A percentile compares a stretch with the other conserved stretches of the same genome.
phyloP scores from a whole-genome alignment of 2,888 invertebrate genomes.

The Steinernema scapterisci region DNA sequence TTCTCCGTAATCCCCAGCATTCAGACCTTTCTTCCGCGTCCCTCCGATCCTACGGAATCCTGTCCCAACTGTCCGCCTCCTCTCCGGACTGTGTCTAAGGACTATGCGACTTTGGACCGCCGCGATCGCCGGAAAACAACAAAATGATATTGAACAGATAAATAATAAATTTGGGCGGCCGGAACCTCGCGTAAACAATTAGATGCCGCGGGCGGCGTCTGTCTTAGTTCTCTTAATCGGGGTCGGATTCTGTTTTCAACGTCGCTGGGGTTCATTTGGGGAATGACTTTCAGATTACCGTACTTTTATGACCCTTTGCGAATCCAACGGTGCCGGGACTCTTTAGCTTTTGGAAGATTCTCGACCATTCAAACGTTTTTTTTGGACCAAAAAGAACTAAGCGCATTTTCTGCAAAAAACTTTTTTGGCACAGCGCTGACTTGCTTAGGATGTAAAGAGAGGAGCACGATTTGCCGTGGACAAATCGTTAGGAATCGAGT shows the following conservation, averaged over 20 bases:
- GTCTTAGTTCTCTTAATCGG: neutral
- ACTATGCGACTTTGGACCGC: neutral
- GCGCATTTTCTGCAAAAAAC: too few species aligned
- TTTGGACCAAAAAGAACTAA: too few species aligned
- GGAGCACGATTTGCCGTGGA: too few species aligned
- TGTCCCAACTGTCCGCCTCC: too few species aligned
- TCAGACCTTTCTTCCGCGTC: too few species aligned
- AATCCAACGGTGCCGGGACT: neutral
- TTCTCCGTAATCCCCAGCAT: too few species aligned
- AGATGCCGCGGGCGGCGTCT: neutral
- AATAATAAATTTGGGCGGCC: neutral
- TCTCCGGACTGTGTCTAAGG: neutral
- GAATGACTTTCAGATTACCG: neutral
- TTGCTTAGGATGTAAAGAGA: too few species aligned
- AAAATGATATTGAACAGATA: neutral
- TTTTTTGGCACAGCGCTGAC: too few species aligned
- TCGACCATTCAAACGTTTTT: too few species aligned
- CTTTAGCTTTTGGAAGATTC: too few species aligned
- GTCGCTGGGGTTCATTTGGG: neutral
- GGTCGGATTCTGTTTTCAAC: neutral
- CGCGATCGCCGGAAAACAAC: neutral
- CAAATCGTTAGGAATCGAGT: too few species aligned
- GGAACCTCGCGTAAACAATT: neutral
- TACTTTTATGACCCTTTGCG: neutral
- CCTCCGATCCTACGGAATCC: too few species aligned